phyloP scores from a whole-genome alignment of 1,140 invertebrate species.

The Aethina tumida region DNA sequence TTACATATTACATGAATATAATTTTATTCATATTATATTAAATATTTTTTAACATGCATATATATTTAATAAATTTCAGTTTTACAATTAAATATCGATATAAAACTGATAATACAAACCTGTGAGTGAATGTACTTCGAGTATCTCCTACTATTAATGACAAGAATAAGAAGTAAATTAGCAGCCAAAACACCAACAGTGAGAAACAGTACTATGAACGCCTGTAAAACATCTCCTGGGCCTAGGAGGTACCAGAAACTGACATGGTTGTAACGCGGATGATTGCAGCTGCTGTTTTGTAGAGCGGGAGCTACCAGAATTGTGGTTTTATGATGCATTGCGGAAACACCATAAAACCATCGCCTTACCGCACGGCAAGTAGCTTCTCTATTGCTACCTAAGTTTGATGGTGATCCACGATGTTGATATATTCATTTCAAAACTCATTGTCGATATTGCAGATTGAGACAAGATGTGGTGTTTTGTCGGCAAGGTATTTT shows the following conservation, averaged over 20 bases:
- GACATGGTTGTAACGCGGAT: conserved; percentile 48
- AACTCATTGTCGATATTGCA: too few species aligned
- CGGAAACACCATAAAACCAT: not conserved
- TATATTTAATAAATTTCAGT: too few species aligned
- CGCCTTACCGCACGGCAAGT: too few species aligned
- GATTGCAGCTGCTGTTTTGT: conserved; percentile 69
- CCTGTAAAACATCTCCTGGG: conserved; percentile 58
- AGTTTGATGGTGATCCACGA: too few species aligned
- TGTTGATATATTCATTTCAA: too few species aligned
- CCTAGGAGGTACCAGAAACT: conserved; percentile 50
- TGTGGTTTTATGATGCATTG: conserved; percentile 34
- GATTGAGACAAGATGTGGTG: too few species aligned
- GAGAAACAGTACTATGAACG: conserved; percentile 60
- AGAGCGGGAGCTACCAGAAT: conserved; percentile 64
- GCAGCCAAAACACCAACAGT: conserved; percentile 66
- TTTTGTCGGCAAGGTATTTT: too few species aligned
- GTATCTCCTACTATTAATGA: conserved; percentile 70
- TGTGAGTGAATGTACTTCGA: conserved; percentile 76
- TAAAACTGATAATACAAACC: conserved; percentile 46
- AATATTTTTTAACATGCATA: too few species aligned
- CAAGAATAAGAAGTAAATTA: conserved; percentile 69
- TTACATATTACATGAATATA: too few species aligned
- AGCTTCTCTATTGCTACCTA: too few species aligned
- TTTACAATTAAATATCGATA: too few species aligned
- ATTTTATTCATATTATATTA: too few species aligned